Evolutionary conservation across 1,140 invertebrate genomes (phyloP), one percentile per base, ranked within the genome.

Genomic region (Drosophila nigrodunni): DNA sequence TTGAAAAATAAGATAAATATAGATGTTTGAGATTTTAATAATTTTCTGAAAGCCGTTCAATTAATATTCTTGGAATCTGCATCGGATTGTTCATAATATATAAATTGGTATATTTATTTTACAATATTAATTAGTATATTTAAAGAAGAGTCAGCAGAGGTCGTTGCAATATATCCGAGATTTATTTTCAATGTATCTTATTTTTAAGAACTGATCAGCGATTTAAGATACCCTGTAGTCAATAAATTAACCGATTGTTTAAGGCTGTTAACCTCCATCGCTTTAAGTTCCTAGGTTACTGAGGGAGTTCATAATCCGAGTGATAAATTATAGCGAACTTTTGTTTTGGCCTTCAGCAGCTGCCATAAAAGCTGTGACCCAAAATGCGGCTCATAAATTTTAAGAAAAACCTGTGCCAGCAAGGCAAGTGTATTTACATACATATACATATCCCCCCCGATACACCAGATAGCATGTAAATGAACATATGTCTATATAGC

Each of bases 291-390:
- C 39, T 59, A 10, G 41, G 41, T 43, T 13, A n/a, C 6, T 37
- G 13, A 11, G 25, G 44, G 55, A 15, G 13, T 3, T 7, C 8
- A 46, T 62, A 72, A 65, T 55, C 34, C 50, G 9, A 62, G 74
- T 88, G 80, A 89, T 83, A 80, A 83, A 88, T 82, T 80, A 77
- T 74, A 69, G 50, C 80, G 74, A 83, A 83, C 83, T 83, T 74
- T 80, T 44, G 64, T 47, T 62, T 79, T 80, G 80, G 83, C 83
- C 85, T 88, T 82, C 85, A 78, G 68, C 25, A 35, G 61, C 34
- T 71, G 50, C 37, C 41, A 66, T 55, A 78, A 60, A 46, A 64
- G 37, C 52, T 13, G 15, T 64, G 67, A 47, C 60, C 64, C 39
- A 69, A 77, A 82, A 80, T 74, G 77, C 68, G 69, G 70, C 62